These are phyloP conservation scores for Bradypodion ventrale DNA, from an alignment of 2,797 vertebrate species.

Conservation along the genomic window DNA sequence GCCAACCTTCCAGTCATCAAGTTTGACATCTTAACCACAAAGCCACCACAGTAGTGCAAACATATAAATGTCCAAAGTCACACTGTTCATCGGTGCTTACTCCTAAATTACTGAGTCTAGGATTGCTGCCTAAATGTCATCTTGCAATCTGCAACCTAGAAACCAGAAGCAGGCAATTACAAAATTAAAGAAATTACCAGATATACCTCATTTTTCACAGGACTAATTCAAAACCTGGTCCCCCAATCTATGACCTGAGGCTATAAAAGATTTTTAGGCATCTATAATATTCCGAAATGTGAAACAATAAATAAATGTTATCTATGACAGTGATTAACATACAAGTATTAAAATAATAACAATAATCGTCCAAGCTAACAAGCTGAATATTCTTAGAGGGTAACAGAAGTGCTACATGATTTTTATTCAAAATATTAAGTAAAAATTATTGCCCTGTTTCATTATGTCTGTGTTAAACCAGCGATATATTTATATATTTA, in stretches of 20 bases:
- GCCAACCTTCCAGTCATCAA: too few relatives aligned
- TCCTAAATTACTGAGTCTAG: not conserved
- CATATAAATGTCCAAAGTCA: not conserved
- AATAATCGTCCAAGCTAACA: not conserved
- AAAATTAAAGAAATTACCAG: not conserved
- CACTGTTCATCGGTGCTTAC: not conserved
- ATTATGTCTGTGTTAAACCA: not conserved
- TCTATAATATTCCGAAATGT: constrained; percentile 88
- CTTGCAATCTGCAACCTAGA: not conserved
- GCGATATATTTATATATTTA: too few relatives aligned
- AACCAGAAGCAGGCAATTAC: not conserved
- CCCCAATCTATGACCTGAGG: not conserved
- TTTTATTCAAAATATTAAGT: constrained; percentile 6
- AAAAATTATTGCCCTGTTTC: not conserved
- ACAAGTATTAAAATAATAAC: not conserved
- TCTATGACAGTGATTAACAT: not conserved
- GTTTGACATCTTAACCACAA: too few relatives aligned
- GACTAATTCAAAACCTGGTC: too few relatives aligned
- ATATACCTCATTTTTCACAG: not conserved
- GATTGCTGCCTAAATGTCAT: not conserved
- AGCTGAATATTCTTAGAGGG: not conserved
- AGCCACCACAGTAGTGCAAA: too few relatives aligned
- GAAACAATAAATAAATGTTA: constrained; percentile 30
- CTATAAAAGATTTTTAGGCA: constrained; percentile 84
- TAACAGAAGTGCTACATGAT: constrained; percentile 11